phyloP scores from a whole-genome alignment of 2,113 vertebrate genomes.

The Lates calcarifer region DNA sequence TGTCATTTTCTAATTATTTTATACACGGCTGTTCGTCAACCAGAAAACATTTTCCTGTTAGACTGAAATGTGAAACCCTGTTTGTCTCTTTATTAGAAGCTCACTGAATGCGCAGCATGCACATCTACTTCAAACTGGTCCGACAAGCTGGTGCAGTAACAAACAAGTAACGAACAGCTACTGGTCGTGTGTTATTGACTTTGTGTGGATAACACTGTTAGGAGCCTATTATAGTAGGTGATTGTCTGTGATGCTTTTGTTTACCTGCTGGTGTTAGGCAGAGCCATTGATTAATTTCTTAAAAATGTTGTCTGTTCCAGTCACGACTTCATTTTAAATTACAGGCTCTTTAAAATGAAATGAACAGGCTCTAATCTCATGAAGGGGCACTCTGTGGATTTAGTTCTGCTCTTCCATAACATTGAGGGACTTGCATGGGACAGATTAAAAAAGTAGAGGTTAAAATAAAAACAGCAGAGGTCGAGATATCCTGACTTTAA shows the following conservation, averaged over 20 bases:
- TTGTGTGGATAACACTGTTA: background rate
- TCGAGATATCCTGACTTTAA: too few species aligned
- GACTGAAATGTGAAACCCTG: slow-evolving; percentile 36
- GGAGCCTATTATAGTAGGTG: background rate
- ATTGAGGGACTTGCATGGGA: background rate
- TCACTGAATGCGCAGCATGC: background rate
- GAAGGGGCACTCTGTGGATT: background rate
- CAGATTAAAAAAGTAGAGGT: background rate
- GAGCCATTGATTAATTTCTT: background rate
- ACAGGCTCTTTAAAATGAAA: background rate
- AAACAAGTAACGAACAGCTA: background rate
- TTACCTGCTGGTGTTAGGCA: background rate
- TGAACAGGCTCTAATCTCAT: background rate
- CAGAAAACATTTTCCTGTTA: background rate
- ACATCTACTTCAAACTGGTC: slow-evolving; percentile 60
- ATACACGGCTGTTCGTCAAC: background rate
- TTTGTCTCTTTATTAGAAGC: slow-evolving; percentile 17
- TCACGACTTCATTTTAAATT: background rate
- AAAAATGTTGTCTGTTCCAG: background rate
- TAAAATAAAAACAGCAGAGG: background rate
- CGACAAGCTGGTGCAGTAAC: slow-evolving; percentile 46
- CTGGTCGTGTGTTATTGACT: slow-evolving; percentile 12
- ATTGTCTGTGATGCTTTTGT: background rate
- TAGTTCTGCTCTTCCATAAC: background rate
- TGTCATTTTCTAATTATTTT: background rate